Evolutionary conservation across 2,113 vertebrate species (phyloP), one percentile per base, ranked within the genome.

Genomic region (Entomyzon cyanotis): DNA sequence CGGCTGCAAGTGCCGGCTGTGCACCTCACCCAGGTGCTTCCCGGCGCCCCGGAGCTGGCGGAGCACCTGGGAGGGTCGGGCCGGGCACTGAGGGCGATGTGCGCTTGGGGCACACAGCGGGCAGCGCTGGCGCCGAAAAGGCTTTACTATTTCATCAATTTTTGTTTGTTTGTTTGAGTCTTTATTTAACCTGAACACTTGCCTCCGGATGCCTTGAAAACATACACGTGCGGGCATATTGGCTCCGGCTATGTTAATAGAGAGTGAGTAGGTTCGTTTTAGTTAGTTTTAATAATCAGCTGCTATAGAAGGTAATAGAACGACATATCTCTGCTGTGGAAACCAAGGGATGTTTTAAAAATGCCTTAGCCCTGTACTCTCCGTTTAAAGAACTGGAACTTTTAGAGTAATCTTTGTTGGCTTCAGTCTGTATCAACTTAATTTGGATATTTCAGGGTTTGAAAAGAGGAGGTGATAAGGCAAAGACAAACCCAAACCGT

Each of bases 21-120:
- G 44, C 30, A 1, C 33, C 39, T 39, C 39, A 10, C 39, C 4
- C 12, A 0, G 42, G 1, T 11, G 7, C 35, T 41, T 5, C 52
- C 35, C 24, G 1, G 62, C 41, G 23, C 41, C 2, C 4, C 22
- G 5, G 37, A 15, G 62, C 74, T 49, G 67, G 5, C 58, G 4
- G 81, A 49, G 12, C 85, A 11, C 31, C 50, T 6, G 63, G 31
- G 19, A 18, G 4, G 49, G 56, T 9, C n/a, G 21, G 9, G 59
- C 7, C 53, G 46, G 39, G 62, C 41, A 37, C 0, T 15, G 83
- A 46, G 70, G 77, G 55, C 33, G 15, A 1, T 16, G 53, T 24
- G 15, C 0, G 44, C 79, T 62, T 41, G 15, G 74, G 81, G 56
- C 46, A 9, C 6, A 71, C 39, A 4, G 85, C 44, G 31, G 17